phyloP scores from a whole-genome alignment of 2,797 vertebrate genomes.

The Eospalax fontanierii region DNA sequence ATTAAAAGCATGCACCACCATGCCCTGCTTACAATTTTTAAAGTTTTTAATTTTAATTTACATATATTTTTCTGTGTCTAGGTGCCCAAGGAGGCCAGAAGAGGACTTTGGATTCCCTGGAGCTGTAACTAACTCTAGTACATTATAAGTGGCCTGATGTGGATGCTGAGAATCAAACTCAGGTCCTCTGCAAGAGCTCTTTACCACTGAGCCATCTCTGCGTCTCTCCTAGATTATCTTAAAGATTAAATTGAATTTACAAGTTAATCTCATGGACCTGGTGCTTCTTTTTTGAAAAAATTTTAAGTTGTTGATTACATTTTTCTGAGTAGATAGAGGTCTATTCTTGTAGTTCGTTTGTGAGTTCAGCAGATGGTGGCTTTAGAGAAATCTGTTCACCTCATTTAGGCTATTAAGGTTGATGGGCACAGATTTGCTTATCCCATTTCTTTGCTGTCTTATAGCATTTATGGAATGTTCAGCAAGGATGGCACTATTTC shows the following conservation, averaged over 20 bases:
- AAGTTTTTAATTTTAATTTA: background rate
- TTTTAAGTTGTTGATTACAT: background rate
- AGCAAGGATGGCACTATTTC: background rate
- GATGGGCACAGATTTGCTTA: background rate
- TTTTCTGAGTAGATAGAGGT: background rate
- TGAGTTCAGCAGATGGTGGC: background rate
- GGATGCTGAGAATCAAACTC: background rate
- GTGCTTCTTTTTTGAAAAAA: background rate
- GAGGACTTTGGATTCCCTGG: background rate
- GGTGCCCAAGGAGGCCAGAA: background rate
- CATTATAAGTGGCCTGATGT: background rate
- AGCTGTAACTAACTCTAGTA: background rate
- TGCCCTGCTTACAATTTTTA: too few species aligned
- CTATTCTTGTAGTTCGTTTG: background rate
- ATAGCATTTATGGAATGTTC: background rate
- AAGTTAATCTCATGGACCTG: background rate
- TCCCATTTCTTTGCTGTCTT: background rate
- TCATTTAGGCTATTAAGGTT: background rate
- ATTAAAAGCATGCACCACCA: too few species aligned
- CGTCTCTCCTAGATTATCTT: background rate
- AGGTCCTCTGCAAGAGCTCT: background rate
- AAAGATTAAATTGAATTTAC: background rate
- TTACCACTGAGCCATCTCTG: background rate
- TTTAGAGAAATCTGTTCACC: background rate
- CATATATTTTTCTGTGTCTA: background rate